Evolutionary conservation across 2,797 vertebrate genomes (phyloP).

Genomic region (Parambassis ranga): DNA sequence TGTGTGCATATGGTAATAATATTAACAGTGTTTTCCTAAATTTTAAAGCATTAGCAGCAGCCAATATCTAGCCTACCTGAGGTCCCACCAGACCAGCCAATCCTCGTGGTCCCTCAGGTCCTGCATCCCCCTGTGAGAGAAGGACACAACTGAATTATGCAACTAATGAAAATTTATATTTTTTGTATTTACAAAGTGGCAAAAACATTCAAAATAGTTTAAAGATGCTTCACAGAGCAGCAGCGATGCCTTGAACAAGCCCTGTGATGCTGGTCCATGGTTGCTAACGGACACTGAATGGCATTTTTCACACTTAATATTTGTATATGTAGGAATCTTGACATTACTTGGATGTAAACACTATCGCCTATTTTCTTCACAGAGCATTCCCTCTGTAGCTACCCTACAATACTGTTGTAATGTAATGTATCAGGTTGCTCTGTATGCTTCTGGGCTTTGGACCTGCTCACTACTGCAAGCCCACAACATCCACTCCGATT

Average conservation of each 20-base stretch:
- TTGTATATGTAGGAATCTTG: conserved; percentile 32
- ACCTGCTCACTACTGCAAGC: not conserved
- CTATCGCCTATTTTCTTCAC: conserved; percentile 15
- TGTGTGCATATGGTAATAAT: not conserved
- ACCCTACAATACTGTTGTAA: conserved; percentile 14
- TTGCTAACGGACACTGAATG: not conserved
- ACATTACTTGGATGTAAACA: conserved; percentile 15
- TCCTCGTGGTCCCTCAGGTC: conserved; percentile 84
- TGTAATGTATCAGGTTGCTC: not conserved
- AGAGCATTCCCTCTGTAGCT: conserved; percentile 48
- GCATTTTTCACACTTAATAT: conserved; percentile 22
- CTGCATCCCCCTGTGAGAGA: conserved; percentile 83
- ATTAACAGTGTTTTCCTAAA: not conserved
- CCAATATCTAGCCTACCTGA: conserved; percentile 78
- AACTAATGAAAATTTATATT: no score
- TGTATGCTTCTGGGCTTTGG: not conserved
- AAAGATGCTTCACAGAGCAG: no score
- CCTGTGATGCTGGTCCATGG: not conserved
- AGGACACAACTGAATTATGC: conserved; percentile 14
- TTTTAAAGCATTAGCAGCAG: not conserved
- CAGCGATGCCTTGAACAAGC: no score
- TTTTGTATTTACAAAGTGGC: no score
- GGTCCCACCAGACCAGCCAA: conserved; percentile 88
- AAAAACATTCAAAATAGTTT: no score
- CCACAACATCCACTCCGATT: conserved; percentile 27